Evolutionary conservation across 1,140 invertebrate species (phyloP).

Genomic region (Phthorimaea operculella): DNA sequence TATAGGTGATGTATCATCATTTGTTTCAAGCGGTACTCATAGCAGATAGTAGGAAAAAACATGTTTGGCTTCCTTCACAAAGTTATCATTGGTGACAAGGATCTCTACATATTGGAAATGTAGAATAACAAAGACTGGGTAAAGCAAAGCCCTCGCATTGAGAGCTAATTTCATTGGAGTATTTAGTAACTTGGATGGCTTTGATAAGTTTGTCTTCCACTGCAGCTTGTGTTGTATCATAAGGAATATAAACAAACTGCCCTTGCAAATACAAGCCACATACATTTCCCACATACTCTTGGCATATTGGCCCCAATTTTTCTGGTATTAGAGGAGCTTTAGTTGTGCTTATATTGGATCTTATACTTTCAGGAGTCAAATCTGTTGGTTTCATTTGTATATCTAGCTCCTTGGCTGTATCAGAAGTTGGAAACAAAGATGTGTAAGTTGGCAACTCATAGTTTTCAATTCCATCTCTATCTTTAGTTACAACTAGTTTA

Average conservation of each 20-base stretch:
- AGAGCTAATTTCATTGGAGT: slow-evolving; percentile 84
- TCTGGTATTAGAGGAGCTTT: slow-evolving; percentile 20
- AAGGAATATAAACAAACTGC: slow-evolving; percentile 86
- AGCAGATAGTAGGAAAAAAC: slow-evolving; percentile 17
- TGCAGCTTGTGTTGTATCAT: slow-evolving; percentile 77
- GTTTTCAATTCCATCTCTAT: slow-evolving; percentile 26
- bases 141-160: slow-evolving; percentile 82
- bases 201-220: slow-evolving; percentile 86
- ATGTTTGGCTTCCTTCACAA: slow-evolving; percentile 63
- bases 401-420: slow-evolving; percentile 32
- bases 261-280: slow-evolving; percentile 85
- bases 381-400: slow-evolving; percentile 40
- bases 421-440: slow-evolving; percentile 32
- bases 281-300: slow-evolving; percentile 83
- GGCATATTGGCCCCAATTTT: slow-evolving; percentile 68
- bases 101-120: slow-evolving; percentile 88
- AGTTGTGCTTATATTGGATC: slow-evolving; percentile 11
- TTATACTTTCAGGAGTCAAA: slow-evolving; percentile 43
- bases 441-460: slow-evolving; percentile 38
- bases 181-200: slow-evolving; percentile 87
- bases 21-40: slow-evolving; percentile 12
- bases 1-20: slow-evolving; percentile 30
- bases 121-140: slow-evolving; percentile 90
- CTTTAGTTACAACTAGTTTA: slow-evolving; percentile 37
- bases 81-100: slow-evolving; percentile 70